Evolutionary conservation across 2,113 vertebrate genomes (phyloP), one percentile per base, ranked within the genome.

Genomic region (Corythaeola cristata): DNA sequence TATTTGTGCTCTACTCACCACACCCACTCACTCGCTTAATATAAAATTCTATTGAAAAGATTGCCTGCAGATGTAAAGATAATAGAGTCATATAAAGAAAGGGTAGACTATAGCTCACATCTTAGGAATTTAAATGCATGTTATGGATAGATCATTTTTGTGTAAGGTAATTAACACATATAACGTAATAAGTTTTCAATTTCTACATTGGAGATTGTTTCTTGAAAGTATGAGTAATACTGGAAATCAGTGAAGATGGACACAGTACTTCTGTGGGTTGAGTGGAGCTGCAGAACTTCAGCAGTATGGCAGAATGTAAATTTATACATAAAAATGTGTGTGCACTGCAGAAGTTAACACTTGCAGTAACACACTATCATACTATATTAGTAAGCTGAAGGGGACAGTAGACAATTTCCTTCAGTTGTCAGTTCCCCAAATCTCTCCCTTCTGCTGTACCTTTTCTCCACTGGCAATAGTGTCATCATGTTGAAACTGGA

Each of bases 1-100:
- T 92, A 90, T 95, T 96, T 96, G 60, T 93, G 62, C 85, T 86
- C 18, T 80, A 19, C 45, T 93, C 73, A 82, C 68, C 32, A 47
- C 72, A 77, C 93, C 93, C 27, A 88, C 93, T 91, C 66, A 89
- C 16, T 85, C 24, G 7, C 88, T 92, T 92, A 94, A 75, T 94
- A 64, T 52, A 83, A 92, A 32, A 62, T 83, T 55, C 33, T 4
- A 0, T 94, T 95, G 87, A 87, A 89, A 85, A 89, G 84, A 45
- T 35, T 81, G n/a, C 0, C 4, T 94, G 49, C 64, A 72, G 66
- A 59, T 86, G 55, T 60, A 86, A 68, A 84, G 64, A 47, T 84
- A 91, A 93, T 44, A 96, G 58, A 74, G 63, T 94, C 27, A 18
- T 78, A 35, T 82, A 85, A 68, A 88, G 62, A 53, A 79, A 20